These are phyloP conservation scores for Propithecus deckenii DNA, from an alignment of 2,797 vertebrate genomes.

Conservation along the genomic window DNA sequence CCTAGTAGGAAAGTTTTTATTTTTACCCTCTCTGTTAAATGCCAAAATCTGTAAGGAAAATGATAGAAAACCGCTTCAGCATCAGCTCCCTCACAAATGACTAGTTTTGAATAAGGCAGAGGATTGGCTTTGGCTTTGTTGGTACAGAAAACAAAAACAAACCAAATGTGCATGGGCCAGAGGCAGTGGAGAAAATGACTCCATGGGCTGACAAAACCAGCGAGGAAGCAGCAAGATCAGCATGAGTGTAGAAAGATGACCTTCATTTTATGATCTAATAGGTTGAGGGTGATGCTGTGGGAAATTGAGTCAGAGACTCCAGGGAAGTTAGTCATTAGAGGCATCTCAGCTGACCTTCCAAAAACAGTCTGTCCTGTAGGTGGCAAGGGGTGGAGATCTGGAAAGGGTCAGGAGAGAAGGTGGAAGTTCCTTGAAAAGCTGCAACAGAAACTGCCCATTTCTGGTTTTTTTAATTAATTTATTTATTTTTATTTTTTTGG, in stretches of 20 bases:
- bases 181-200: not conserved
- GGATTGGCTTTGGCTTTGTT: not conserved
- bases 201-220: not conserved
- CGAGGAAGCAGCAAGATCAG: not conserved
- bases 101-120: not conserved
- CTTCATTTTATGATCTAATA: not conserved
- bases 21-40: not conserved
- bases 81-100: slow-evolving; percentile 20
- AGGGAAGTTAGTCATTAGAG: not conserved
- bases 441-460: not conserved
- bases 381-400: not conserved
- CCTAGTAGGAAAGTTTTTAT: slow-evolving; percentile 47
- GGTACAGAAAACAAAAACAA: slow-evolving; percentile 6
- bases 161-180: not conserved
- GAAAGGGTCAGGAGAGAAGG: not conserved
- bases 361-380: not conserved
- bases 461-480: no score
- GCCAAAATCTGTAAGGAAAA: slow-evolving; percentile 37
- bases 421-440: not conserved
- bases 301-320: not conserved
- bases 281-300: not conserved
- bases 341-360: not conserved
- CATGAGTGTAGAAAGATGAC: fast-evolving
- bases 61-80: not conserved
- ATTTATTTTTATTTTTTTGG: no score